phyloP scores from a whole-genome alignment of 2,797 vertebrate genomes.

The Onychomys torridus region DNA sequence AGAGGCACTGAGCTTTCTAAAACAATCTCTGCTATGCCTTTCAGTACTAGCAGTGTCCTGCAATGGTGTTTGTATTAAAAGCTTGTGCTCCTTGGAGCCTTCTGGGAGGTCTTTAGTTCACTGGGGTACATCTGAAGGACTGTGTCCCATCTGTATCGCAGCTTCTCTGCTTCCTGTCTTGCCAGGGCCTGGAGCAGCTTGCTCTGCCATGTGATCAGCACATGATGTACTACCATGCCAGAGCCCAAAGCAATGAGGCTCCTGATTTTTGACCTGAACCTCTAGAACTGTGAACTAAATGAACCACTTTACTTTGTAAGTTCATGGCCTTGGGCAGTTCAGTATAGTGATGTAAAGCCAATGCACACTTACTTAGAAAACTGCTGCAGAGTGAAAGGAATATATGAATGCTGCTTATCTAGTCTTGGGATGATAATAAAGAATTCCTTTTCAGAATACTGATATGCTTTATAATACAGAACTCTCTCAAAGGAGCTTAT shows the following conservation, averaged over 20 bases:
- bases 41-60: not conserved
- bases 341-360: not conserved
- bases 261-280: not conserved
- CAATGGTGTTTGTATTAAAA: not conserved
- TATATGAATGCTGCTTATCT: not conserved
- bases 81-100: not conserved
- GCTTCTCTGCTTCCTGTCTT: not conserved
- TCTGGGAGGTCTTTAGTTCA: not conserved
- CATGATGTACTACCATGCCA: not conserved
- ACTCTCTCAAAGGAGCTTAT: not conserved
- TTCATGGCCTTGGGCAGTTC: not conserved
- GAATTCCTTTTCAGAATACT: not conserved
- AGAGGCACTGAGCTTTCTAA: not conserved
- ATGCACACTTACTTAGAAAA: not conserved
- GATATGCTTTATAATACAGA: not conserved
- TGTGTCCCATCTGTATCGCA: not conserved
- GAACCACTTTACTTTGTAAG: not conserved
- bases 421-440: not conserved
- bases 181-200: not conserved
- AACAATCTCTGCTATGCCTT: not conserved
- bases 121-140: not conserved
- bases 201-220: too few relatives aligned
- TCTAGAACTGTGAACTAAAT: not conserved
- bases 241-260: not conserved
- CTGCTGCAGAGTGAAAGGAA: not conserved